These are phyloP conservation scores for Ictidomys tridecemlineatus DNA, from an alignment of 2,113 vertebrate genomes.

Conservation along the genomic window DNA sequence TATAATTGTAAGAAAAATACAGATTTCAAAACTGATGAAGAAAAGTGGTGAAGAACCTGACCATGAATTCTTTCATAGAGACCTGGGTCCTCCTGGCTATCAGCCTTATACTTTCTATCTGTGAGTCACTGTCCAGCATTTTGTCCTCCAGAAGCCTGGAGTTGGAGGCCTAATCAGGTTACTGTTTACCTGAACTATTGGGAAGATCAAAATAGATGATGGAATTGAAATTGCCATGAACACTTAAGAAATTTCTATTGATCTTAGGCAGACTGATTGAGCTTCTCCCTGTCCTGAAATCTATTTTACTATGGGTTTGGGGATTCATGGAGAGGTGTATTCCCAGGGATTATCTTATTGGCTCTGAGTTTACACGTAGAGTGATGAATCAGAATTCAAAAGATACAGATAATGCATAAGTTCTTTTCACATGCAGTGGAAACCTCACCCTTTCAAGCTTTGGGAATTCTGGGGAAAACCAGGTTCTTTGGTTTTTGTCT, in stretches of 20 bases:
- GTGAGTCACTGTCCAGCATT: slow-evolving; percentile 44
- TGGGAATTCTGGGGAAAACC: neutral
- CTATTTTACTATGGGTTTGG: neutral
- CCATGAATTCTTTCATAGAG: slow-evolving; percentile 26
- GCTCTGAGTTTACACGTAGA: neutral
- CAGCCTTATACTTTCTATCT: slow-evolving; percentile 53
- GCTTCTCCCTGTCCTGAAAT: neutral
- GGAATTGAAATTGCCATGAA: neutral
- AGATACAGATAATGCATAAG: neutral
- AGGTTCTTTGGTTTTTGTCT: neutral
- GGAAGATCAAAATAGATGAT: neutral
- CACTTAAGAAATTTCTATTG: neutral
- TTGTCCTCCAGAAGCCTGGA: neutral
- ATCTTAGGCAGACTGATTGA: neutral
- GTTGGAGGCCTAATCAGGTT: neutral
- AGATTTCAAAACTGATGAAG: neutral
- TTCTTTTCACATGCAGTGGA: neutral
- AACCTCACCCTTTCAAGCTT: fast-evolving
- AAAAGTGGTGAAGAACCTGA: neutral
- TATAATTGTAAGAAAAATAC: too few relatives aligned
- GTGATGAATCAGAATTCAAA: neutral
- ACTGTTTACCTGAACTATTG: neutral
- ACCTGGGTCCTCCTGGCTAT: neutral
- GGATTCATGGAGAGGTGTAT: neutral
- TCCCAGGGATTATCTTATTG: neutral